These are phyloP conservation scores for Gonatopus flavifemur DNA, from an alignment of 1,140 invertebrate genomes.

Conservation along the genomic window DNA sequence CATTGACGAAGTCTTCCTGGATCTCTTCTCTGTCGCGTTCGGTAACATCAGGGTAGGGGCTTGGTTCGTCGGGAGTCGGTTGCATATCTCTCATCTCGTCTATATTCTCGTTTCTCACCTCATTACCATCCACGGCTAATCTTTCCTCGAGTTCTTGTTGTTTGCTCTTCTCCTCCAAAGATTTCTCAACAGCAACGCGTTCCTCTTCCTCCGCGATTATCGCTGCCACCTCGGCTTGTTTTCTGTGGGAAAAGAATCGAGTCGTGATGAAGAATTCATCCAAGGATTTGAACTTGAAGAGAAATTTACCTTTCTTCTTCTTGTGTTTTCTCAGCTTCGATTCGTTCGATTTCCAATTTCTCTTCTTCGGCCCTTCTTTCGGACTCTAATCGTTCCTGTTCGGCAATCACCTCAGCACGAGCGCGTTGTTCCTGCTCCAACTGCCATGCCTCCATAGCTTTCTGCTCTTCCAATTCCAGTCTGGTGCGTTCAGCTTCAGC, in stretches of 20 bases:
- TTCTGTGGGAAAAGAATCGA: constrained; percentile 36
- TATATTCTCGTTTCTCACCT: no score
- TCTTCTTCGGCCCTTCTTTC: constrained; percentile 44
- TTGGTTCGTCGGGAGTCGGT: no score
- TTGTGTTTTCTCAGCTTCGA: constrained; percentile 34
- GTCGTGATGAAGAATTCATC: no score
- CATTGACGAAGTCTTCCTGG: constrained; percentile 13
- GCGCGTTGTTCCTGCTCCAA: constrained; percentile 37
- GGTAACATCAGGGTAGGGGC: constrained; percentile 9
- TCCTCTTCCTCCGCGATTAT: constrained; percentile 38
- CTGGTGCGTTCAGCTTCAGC: constrained; percentile 41
- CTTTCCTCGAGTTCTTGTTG: constrained; percentile 46
- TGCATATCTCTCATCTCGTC: no score
- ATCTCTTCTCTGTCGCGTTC: constrained; percentile 20
- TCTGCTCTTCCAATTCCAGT: constrained; percentile 42
- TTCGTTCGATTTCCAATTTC: constrained; percentile 38
- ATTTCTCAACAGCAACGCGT: constrained; percentile 28
- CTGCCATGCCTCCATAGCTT: constrained; percentile 41
- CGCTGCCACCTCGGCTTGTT: constrained; percentile 33
- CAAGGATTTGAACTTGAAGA: no score
- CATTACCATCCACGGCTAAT: constrained; percentile 15
- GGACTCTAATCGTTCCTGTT: constrained; percentile 44
- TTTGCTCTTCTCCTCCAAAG: constrained; percentile 34
- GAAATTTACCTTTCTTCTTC: constrained; percentile 36
- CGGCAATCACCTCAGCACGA: constrained; percentile 44